phyloP scores from a whole-genome alignment of 2,113 vertebrate species.

The Gymnogyps californianus region DNA sequence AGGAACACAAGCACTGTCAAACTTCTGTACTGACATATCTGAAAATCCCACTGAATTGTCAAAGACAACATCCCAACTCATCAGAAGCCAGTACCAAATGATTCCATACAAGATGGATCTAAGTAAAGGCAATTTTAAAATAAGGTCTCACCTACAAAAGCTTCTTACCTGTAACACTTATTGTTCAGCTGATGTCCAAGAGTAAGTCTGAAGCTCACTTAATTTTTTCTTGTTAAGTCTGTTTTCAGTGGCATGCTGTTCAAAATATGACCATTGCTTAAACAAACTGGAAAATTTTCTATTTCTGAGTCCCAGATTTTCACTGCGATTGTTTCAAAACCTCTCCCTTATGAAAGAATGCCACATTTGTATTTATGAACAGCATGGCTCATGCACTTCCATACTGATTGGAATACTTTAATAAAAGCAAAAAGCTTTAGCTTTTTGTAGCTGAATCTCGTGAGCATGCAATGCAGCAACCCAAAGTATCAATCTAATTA shows the following conservation, averaged over 20 bases:
- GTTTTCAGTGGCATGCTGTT: neutral
- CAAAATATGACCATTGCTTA: neutral
- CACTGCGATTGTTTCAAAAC: neutral
- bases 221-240: neutral
- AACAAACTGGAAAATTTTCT: neutral
- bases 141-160: neutral
- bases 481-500: neutral
- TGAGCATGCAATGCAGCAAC: neutral
- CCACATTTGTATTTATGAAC: neutral
- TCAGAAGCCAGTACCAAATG: neutral
- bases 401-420: neutral
- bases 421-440: neutral
- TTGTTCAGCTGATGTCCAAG: neutral
- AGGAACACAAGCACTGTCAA: neutral
- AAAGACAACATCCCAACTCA: neutral
- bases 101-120: neutral
- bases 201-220: neutral
- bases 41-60: neutral
- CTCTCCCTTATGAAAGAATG: neutral
- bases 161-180: neutral
- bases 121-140: neutral
- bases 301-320: neutral
- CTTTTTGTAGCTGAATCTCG: neutral
- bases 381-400: neutral
- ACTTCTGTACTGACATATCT: neutral